phyloP scores from a whole-genome alignment of 2,113 vertebrate genomes.

The Gambusia affinis region DNA sequence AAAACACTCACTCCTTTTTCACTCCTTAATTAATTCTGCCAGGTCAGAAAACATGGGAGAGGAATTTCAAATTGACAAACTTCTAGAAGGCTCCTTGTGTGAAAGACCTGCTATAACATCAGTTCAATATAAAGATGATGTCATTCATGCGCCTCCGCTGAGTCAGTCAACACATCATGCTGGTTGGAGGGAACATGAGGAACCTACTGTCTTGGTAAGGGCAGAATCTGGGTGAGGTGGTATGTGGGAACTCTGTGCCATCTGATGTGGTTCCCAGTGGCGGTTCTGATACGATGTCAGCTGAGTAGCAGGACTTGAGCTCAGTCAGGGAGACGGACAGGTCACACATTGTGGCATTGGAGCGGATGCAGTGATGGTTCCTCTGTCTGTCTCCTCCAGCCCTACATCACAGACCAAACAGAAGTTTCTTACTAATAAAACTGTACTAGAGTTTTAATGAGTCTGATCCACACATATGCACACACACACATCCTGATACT shows the following conservation, averaged over 20 bases:
- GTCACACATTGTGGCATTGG: slow-evolving; percentile 82
- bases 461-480: not conserved
- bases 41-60: too few relatives aligned
- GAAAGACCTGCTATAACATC: too few relatives aligned
- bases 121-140: too few relatives aligned
- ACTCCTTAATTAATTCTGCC: too few relatives aligned
- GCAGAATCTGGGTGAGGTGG: slow-evolving; percentile 77
- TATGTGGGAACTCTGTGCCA: slow-evolving; percentile 69
- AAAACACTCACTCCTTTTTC: too few relatives aligned
- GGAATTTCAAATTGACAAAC: too few relatives aligned
- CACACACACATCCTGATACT: too few relatives aligned
- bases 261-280: not conserved
- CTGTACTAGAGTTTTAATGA: not conserved
- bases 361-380: slow-evolving; percentile 76
- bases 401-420: slow-evolving; percentile 61
- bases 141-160: too few relatives aligned
- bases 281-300: slow-evolving; percentile 80
- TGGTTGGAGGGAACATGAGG: not conserved
- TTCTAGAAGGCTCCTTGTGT: too few relatives aligned
- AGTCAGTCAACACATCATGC: not conserved
- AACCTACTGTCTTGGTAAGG: slow-evolving; percentile 90
- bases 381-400: slow-evolving; percentile 50
- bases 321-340: slow-evolving; percentile 79
- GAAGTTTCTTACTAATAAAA: not conserved
- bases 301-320: slow-evolving; percentile 75